phyloP scores from a whole-genome alignment of 1,140 invertebrate genomes.

The Lethrus apterus region DNA sequence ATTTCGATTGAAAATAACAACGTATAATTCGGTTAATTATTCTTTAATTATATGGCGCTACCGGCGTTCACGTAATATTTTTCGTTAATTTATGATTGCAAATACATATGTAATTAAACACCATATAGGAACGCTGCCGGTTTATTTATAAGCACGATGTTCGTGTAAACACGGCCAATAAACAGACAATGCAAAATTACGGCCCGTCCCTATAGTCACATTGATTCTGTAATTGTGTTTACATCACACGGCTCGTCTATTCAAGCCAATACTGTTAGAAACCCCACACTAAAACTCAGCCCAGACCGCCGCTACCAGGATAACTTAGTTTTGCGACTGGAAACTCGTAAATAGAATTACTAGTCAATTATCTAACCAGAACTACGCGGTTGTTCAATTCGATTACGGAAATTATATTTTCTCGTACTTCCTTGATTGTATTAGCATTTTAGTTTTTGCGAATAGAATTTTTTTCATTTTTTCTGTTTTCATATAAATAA shows the following conservation, averaged over 20 bases:
- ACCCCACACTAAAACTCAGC: too few species aligned
- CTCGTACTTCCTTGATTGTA: constrained; percentile 1
- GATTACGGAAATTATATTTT: constrained; percentile 8
- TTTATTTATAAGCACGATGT: constrained; percentile 16
- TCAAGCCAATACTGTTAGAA: constrained; percentile 2
- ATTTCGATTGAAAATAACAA: constrained; percentile 9
- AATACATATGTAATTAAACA: constrained; percentile 15
- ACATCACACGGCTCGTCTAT: constrained; percentile 24
- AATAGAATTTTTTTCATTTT: too few species aligned
- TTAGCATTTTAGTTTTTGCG: too few species aligned
- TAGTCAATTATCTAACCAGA: constrained; percentile 14
- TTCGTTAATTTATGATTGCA: constrained; percentile 14
- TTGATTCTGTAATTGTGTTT: constrained; percentile 31
- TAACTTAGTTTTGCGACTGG: constrained; percentile 10
- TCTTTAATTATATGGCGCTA: too few species aligned
- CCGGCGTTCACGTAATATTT: too few species aligned
- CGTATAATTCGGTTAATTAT: background rate
- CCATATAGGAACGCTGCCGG: constrained; percentile 3
- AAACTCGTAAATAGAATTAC: constrained; percentile 14
- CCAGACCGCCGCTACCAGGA: too few species aligned
- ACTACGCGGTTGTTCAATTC: constrained; percentile 6
- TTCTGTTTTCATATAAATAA: too few species aligned
- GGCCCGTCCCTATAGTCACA: constrained; percentile 24
- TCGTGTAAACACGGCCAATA: constrained; percentile 28
- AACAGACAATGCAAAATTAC: constrained; percentile 26